Evolutionary conservation across 2,797 vertebrate species (phyloP).

Genomic region (Vespertilio murinus): DNA sequence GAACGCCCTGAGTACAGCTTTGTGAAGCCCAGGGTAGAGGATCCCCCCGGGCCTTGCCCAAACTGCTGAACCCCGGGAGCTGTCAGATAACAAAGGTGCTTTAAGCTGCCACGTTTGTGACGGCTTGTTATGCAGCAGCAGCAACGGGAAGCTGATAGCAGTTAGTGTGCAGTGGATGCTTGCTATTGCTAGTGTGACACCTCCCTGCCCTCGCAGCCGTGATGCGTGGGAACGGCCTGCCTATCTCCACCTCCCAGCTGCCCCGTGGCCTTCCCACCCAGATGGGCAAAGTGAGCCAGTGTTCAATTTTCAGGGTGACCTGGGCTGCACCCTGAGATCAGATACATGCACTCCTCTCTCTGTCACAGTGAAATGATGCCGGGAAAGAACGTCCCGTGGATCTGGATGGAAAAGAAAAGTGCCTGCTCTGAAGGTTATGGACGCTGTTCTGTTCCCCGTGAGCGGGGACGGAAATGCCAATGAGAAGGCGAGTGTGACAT

Average conservation of each 20-base stretch:
- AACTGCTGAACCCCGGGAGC: background rate
- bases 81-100: background rate
- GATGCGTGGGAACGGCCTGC: rapidly evolving
- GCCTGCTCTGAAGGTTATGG: background rate
- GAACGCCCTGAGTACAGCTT: background rate
- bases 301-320: background rate
- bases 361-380: background rate
- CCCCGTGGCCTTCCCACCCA: background rate
- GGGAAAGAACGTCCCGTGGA: rapidly evolving
- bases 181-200: rapidly evolving
- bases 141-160: background rate
- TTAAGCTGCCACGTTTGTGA: rapidly evolving
- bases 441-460: background rate
- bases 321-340: background rate
- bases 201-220: rapidly evolving
- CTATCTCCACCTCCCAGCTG: background rate
- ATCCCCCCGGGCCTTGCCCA: background rate
- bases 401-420: background rate
- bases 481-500: rapidly evolving
- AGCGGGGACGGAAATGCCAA: background rate
- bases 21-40: background rate
- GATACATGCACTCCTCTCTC: rapidly evolving
- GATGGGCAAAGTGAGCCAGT: background rate
- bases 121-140: background rate
- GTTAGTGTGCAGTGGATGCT: too few relatives aligned